These are phyloP conservation scores for Petroica traversi DNA, from an alignment of 2,113 vertebrate species.

Conservation along the genomic window DNA sequence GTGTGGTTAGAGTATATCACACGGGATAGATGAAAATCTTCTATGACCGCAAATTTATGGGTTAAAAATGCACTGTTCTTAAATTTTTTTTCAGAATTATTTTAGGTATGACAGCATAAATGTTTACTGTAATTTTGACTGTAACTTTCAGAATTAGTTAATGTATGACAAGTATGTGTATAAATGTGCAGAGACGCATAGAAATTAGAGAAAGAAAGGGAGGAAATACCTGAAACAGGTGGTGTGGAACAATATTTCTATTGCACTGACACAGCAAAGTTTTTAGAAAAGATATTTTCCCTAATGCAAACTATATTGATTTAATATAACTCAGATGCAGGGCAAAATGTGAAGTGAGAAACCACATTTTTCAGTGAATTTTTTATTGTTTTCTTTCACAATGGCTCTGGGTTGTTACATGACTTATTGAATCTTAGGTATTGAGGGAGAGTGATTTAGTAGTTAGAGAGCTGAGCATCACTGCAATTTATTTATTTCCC, in stretches of 20 bases:
- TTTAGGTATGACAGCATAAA: rapidly evolving
- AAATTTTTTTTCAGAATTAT: neutral
- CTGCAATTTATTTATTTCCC: neutral
- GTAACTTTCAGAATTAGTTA: neutral
- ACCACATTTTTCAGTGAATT: neutral
- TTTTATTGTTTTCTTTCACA: neutral
- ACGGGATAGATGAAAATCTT: neutral
- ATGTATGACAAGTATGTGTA: neutral
- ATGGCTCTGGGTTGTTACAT: neutral
- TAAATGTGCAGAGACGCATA: neutral
- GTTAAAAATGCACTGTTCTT: neutral
- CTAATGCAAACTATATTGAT: neutral
- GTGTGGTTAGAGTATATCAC: neutral
- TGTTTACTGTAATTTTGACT: neutral
- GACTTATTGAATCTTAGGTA: neutral
- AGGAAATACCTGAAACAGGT: neutral
- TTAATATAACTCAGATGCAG: constrained; percentile 8
- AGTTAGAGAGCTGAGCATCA: neutral
- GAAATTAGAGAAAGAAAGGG: neutral
- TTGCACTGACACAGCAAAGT: neutral
- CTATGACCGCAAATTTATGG: neutral
- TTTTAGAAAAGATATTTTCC: neutral
- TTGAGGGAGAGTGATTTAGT: neutral
- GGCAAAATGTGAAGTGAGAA: neutral
- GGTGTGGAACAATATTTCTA: neutral